phyloP scores from a whole-genome alignment of 2,888 invertebrate species.

The Macrosoma leucophasiata region DNA sequence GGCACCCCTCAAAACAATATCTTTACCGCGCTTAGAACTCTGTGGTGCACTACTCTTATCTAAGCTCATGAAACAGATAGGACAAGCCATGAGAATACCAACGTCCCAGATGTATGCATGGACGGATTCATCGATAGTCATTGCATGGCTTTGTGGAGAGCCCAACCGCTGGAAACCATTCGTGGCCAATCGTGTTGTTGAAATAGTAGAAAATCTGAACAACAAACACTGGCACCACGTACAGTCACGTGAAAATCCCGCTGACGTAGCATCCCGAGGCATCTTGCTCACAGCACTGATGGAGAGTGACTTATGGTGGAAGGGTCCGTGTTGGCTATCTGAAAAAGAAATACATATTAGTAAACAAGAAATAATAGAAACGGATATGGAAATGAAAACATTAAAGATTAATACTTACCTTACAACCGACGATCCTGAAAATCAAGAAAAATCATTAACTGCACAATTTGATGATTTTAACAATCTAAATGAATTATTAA shows the following conservation, averaged over 20 bases:
- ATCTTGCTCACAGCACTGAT: conserved; percentile 12
- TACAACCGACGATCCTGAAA: background rate
- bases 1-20: conserved; percentile 27
- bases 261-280: conserved; percentile 24
- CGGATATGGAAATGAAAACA: conserved; percentile 4
- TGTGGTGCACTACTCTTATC: conserved; percentile 22
- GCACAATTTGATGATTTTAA: conserved; percentile 1
- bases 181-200: conserved; percentile 20
- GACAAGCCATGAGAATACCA: conserved; percentile 13
- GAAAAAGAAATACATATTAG: conserved; percentile 12
- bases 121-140: conserved; percentile 17
- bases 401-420: conserved; percentile 3
- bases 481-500: background rate
- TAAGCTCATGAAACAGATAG: conserved; percentile 17
- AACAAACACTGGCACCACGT: conserved; percentile 21
- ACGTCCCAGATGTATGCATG: conserved; percentile 14
- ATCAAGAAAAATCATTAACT: background rate
- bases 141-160: conserved; percentile 19
- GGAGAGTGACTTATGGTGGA: conserved; percentile 19
- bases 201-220: conserved; percentile 15
- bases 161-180: conserved; percentile 25
- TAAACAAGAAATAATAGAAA: conserved; percentile 4
- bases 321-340: conserved; percentile 22
- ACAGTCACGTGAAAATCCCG: conserved; percentile 20
- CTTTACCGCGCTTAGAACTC: conserved; percentile 26